These are phyloP conservation scores for Buteo buteo DNA, from an alignment of 2,113 vertebrate genomes.

Conservation along the genomic window DNA sequence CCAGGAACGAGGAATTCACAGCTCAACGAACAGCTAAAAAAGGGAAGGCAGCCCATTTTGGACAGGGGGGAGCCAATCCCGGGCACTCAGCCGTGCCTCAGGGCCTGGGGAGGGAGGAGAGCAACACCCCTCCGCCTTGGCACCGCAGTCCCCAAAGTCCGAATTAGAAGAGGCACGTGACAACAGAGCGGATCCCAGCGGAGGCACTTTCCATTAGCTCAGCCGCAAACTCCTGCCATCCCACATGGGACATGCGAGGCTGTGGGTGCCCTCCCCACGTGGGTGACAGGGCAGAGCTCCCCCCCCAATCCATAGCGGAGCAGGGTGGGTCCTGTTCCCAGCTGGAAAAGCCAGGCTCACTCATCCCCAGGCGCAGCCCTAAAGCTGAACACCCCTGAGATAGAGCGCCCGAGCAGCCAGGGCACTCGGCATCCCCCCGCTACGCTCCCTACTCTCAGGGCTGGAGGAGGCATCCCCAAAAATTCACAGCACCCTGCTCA, in stretches of 20 bases:
- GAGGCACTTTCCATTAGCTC: constrained; percentile 72
- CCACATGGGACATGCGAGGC: background rate
- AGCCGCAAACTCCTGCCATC: constrained; percentile 20
- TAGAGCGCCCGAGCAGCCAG: background rate
- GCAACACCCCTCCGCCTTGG: constrained; percentile 46
- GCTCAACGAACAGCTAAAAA: constrained; percentile 89
- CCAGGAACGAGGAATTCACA: constrained; percentile 83
- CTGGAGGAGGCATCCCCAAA: background rate
- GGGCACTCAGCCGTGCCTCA: constrained; percentile 72
- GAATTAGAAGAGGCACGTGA: constrained; percentile 66
- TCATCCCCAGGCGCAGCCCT: background rate
- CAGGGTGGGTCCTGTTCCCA: background rate
- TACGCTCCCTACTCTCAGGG: background rate
- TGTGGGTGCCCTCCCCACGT: background rate
- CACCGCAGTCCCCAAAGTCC: background rate
- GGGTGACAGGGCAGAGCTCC: background rate
- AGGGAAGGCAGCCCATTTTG: constrained; percentile 91
- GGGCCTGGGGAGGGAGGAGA: constrained; percentile 10
- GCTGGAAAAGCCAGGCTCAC: background rate
- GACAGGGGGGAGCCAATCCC: constrained; percentile 83
- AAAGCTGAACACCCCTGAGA: background rate
- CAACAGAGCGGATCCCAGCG: constrained; percentile 40
- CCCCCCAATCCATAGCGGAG: background rate
- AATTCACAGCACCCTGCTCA: background rate
- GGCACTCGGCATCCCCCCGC: background rate